phyloP scores from a whole-genome alignment of 2,888 invertebrate species.

The Tortricodes alternella region DNA sequence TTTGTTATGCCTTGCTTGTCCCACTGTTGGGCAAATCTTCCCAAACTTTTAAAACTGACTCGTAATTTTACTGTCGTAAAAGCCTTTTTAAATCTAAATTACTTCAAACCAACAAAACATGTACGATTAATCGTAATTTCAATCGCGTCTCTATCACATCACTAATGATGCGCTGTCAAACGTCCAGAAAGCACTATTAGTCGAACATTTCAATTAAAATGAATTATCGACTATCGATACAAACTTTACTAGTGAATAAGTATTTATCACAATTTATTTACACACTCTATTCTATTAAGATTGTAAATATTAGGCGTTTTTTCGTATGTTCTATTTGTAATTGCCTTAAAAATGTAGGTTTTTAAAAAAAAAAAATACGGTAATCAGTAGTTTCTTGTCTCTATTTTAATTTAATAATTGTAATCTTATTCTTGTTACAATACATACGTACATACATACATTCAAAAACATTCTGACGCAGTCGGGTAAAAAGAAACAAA shows the following conservation, averaged over 20 bases:
- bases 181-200: constrained; percentile 69
- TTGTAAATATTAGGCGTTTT: constrained; percentile 4
- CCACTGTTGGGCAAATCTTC: no score
- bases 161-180: constrained; percentile 74
- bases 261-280: constrained; percentile 32
- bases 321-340: constrained; percentile 4
- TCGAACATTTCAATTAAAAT: constrained; percentile 77
- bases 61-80: no score
- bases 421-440: neutral
- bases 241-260: constrained; percentile 43
- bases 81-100: constrained; percentile 21
- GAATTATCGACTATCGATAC: constrained; percentile 66
- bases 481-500: neutral
- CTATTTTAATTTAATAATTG: neutral
- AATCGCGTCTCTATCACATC: constrained; percentile 57
- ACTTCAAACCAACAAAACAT: constrained; percentile 35
- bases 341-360: neutral
- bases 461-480: no score
- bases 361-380: neutral
- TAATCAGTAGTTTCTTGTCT: no score
- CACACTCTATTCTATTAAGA: constrained; percentile 26
- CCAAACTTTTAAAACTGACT: no score
- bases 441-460: no score
- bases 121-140: constrained; percentile 54
- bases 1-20: no score